phyloP scores from a whole-genome alignment of 2,113 vertebrate genomes.

The Echinops telfairi region DNA sequence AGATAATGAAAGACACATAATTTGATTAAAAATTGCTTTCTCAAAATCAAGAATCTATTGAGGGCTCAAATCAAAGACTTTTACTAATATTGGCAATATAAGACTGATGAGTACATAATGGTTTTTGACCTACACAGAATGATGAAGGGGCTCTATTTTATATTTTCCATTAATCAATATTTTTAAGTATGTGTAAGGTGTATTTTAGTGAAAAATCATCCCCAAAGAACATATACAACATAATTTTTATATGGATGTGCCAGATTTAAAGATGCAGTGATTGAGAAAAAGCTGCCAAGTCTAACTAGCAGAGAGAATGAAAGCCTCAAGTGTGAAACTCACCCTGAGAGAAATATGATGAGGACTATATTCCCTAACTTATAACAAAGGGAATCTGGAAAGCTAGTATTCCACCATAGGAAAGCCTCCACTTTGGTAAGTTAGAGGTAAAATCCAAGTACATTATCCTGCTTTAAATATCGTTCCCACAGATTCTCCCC shows the following conservation, averaged over 20 bases:
- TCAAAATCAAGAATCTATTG: neutral
- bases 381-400: too few relatives aligned
- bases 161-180: too few relatives aligned
- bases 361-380: too few relatives aligned
- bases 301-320: neutral
- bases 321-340: neutral
- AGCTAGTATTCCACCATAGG: too few relatives aligned
- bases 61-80: neutral
- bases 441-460: too few relatives aligned
- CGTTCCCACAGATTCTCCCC: too few relatives aligned
- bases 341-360: too few relatives aligned
- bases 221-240: neutral
- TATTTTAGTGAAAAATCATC: too few relatives aligned
- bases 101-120: neutral
- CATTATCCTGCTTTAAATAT: too few relatives aligned
- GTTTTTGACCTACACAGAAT: neutral
- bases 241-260: neutral
- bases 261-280: neutral
- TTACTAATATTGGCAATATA: neutral
- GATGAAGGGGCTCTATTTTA: neutral
- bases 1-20: constrained; percentile 8
- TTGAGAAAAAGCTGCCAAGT: neutral
- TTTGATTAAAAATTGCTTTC: neutral
- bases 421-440: too few relatives aligned
- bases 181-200: too few relatives aligned